These are phyloP conservation scores for Hippocampus kuda DNA, from an alignment of 2,797 vertebrate genomes.

Conservation along the genomic window DNA sequence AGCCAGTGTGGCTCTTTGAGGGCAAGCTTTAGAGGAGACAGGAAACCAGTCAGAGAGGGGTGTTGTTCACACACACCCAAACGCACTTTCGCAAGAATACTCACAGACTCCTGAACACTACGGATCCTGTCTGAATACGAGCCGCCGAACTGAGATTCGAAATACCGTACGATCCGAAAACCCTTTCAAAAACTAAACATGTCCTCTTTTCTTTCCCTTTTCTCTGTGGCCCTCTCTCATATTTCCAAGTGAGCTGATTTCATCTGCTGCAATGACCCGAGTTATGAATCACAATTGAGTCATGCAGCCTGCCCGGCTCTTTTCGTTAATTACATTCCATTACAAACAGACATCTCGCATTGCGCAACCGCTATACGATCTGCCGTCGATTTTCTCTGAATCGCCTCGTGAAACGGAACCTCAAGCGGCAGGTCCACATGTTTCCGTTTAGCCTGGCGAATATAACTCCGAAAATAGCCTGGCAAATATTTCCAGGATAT, in stretches of 20 bases:
- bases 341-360: slow-evolving; percentile 13
- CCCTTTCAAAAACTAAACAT: too few species aligned
- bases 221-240: too few species aligned
- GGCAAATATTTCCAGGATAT: neutral
- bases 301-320: slow-evolving; percentile 11
- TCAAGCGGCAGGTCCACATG: neutral
- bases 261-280: neutral
- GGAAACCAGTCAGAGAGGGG: slow-evolving; percentile 14
- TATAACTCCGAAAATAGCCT: slow-evolving; percentile 5
- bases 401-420: neutral
- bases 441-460: neutral
- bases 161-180: neutral
- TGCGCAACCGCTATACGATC: neutral
- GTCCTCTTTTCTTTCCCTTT: too few species aligned
- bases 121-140: slow-evolving; percentile 16
- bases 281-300: slow-evolving; percentile 23
- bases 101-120: slow-evolving; percentile 10
- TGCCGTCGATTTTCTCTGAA: neutral
- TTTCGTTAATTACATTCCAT: slow-evolving; percentile 10
- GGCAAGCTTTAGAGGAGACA: slow-evolving; percentile 22
- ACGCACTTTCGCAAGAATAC: slow-evolving; percentile 24
- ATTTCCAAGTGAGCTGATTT: neutral
- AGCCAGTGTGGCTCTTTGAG: slow-evolving; percentile 12
- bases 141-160: slow-evolving; percentile 18
- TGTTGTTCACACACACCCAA: slow-evolving; percentile 15